phyloP scores from a whole-genome alignment of 2,888 invertebrate species.

The Autographa gamma region DNA sequence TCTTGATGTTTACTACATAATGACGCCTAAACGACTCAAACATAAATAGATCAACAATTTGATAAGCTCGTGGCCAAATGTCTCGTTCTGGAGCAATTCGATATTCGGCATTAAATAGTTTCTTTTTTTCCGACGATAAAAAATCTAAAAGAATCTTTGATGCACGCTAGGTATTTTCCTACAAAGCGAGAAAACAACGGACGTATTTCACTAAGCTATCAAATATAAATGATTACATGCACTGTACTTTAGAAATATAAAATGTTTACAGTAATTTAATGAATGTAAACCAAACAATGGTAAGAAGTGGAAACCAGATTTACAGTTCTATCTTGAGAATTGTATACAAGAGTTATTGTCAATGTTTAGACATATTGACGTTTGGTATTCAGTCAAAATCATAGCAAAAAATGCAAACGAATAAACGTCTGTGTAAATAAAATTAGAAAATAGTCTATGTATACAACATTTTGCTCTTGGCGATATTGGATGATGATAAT shows the following conservation, averaged over 20 bases:
- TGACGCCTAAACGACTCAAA: not conserved
- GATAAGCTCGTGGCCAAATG: not conserved
- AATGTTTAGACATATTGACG: conserved; percentile 8
- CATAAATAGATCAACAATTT: not conserved
- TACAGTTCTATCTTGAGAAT: conserved; percentile 15
- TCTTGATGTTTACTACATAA: not conserved
- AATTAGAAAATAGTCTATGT: not conserved
- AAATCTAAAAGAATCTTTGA: conserved; percentile 12
- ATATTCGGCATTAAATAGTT: not conserved
- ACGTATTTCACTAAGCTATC: conserved; percentile 25
- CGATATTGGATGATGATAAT: not conserved
- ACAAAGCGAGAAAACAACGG: conserved; percentile 10
- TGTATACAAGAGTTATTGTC: conserved; percentile 1
- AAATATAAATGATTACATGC: conserved; percentile 33
- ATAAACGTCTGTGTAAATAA: not conserved
- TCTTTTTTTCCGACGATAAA: no score
- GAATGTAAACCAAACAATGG: conserved; percentile 36
- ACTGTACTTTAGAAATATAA: conserved; percentile 30
- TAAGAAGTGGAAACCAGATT: conserved; percentile 32
- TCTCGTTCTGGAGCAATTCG: not conserved
- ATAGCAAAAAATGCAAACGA: not conserved
- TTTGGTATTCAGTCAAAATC: not conserved
- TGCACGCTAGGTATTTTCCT: conserved; percentile 22
- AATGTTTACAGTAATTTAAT: conserved; percentile 45
- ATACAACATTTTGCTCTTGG: not conserved